Evolutionary conservation across 2,888 invertebrate species (phyloP).

Genomic region (Hypolimnas misippus): DNA sequence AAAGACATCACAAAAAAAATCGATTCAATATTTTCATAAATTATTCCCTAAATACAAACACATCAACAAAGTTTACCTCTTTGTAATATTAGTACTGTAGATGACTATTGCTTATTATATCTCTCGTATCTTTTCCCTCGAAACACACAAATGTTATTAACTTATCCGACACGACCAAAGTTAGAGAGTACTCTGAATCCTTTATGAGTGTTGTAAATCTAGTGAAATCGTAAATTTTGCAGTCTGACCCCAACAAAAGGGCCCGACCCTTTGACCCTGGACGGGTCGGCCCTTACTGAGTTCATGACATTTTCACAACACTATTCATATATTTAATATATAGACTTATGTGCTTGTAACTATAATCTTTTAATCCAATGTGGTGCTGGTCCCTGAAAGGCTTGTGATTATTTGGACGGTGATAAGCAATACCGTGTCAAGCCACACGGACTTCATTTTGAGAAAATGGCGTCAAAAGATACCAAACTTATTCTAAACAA

Average conservation of each 20-base stretch:
- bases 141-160: constrained; percentile 18
- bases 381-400: neutral
- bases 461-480: too few species aligned
- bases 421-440: too few species aligned
- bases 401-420: too few species aligned
- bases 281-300: constrained; percentile 28
- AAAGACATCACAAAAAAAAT: too few species aligned
- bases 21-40: too few species aligned
- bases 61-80: too few species aligned
- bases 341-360: neutral
- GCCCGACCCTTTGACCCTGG: constrained; percentile 47
- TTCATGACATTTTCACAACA: constrained; percentile 13
- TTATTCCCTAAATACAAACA: too few species aligned
- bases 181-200: constrained; percentile 66
- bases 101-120: too few species aligned
- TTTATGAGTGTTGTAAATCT: constrained; percentile 77
- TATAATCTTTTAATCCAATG: constrained; percentile 2
- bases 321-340: constrained; percentile 8
- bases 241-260: constrained; percentile 57
- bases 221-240: constrained; percentile 73
- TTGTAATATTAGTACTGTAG: too few species aligned
- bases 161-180: constrained; percentile 44
- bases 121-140: constrained; percentile 4
- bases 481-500: too few species aligned
- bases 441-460: too few species aligned